Conservation (phyloP, 2,888 invertebrate species). For the Villa cingulata region DNA sequence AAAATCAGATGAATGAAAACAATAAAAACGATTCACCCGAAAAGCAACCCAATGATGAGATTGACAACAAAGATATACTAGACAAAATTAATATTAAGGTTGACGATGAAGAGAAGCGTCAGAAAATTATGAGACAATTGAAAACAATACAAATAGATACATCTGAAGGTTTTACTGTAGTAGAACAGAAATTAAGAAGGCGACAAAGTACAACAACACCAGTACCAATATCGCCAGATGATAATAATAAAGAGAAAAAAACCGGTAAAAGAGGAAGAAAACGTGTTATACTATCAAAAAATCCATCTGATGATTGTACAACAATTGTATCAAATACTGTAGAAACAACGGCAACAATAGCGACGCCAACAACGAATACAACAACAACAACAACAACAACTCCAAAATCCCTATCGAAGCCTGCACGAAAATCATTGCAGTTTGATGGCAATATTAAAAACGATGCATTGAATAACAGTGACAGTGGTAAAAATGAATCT, state of each 20-base stretch:
- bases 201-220: not conserved
- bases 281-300: conserved; percentile 2
- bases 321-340: not conserved
- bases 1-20: not conserved
- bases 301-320: not conserved
- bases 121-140: conserved; percentile 7
- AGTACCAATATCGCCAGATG: not conserved
- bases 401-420: not conserved
- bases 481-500: not conserved
- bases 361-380: not conserved
- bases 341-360: not conserved
- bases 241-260: not conserved
- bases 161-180: conserved; percentile 11
- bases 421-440: too few relatives aligned
- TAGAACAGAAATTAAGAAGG: not conserved
- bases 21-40: not conserved
- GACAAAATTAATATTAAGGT: conserved; percentile 9
- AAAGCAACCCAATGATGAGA: not conserved
- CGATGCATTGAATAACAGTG: too few relatives aligned
- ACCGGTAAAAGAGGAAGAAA: not conserved
- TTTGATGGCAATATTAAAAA: too few relatives aligned
- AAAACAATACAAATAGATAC: conserved; percentile 13
- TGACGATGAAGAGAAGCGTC: conserved; percentile 7
- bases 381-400: not conserved
- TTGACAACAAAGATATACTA: conserved; percentile 5